Evolutionary conservation across 2,113 vertebrate species (phyloP).

Genomic region (Fulica atra): DNA sequence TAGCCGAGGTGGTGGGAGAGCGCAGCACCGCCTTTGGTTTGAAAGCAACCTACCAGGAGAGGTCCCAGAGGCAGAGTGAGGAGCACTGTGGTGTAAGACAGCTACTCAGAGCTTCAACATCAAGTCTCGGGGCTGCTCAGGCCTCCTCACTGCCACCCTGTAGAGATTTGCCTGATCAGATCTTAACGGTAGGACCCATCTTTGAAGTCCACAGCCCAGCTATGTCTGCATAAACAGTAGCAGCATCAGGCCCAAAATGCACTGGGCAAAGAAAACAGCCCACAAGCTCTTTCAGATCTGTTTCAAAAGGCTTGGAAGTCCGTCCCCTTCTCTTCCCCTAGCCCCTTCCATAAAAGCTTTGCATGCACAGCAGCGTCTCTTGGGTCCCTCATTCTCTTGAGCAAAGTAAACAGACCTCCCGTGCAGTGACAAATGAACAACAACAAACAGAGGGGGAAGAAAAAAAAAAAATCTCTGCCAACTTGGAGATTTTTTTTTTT

Average conservation of each 20-base stretch:
- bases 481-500: background rate
- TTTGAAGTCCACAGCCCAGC: background rate
- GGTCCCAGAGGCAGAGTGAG: background rate
- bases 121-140: background rate
- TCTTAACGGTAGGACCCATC: background rate
- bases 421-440: conserved; percentile 56
- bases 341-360: conserved; percentile 19
- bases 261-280: background rate
- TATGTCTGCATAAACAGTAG: background rate
- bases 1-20: background rate
- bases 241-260: background rate
- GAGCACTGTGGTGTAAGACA: background rate
- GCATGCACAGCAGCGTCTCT: conserved; percentile 45
- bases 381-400: conserved; percentile 60
- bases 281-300: conserved; percentile 6
- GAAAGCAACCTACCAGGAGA: background rate
- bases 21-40: background rate
- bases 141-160: background rate
- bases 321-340: conserved; percentile 6
- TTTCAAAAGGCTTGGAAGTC: conserved; percentile 38
- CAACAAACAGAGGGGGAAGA: conserved; percentile 8
- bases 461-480: background rate
- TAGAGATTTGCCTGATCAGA: background rate
- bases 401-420: conserved; percentile 65
- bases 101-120: background rate